Conservation (phyloP, 92 coral and sea anemone species). For the Zoanthus gigantus region DNA sequence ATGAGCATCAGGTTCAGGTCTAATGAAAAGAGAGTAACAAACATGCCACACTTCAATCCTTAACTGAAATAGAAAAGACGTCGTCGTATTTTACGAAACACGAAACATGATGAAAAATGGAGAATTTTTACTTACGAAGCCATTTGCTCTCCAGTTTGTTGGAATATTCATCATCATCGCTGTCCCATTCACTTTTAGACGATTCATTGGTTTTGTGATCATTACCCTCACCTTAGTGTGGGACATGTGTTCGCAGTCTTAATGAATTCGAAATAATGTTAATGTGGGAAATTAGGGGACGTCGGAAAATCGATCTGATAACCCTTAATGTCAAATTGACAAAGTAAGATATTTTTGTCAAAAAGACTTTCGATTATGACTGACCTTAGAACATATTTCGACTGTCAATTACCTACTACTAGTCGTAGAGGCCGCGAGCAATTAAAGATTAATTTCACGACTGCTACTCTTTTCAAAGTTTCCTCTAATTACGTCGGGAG, state of each 20-base stretch:
- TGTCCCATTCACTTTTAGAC: neutral
- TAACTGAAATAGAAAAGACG: slow-evolving; percentile 26
- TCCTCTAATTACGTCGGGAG: no score
- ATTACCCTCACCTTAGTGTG: slow-evolving; percentile 17
- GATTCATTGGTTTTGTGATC: slow-evolving; percentile 9
- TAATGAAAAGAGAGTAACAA: slow-evolving; percentile 31
- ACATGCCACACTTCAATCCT: slow-evolving; percentile 19
- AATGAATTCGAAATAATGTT: slow-evolving; percentile 16
- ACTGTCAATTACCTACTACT: no score
- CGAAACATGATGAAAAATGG: no score
- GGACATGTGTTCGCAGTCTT: slow-evolving; percentile 19
- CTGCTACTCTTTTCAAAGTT: no score
- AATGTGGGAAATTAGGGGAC: neutral
- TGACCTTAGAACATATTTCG: no score
- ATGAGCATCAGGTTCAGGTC: slow-evolving; percentile 46
- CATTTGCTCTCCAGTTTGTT: neutral
- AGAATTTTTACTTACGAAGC: neutral
- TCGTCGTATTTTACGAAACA: slow-evolving; percentile 13
- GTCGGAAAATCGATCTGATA: no score
- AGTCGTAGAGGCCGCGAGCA: no score
- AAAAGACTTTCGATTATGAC: no score
- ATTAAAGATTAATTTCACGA: no score
- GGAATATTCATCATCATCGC: no score
- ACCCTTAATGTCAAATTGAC: no score
- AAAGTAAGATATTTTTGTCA: no score